Percentiles rank a stretch among this genome's conserved stretches.
Conservation (phyloP, 2,113 vertebrate genomes). For the Oplegnathus fasciatus region DNA sequence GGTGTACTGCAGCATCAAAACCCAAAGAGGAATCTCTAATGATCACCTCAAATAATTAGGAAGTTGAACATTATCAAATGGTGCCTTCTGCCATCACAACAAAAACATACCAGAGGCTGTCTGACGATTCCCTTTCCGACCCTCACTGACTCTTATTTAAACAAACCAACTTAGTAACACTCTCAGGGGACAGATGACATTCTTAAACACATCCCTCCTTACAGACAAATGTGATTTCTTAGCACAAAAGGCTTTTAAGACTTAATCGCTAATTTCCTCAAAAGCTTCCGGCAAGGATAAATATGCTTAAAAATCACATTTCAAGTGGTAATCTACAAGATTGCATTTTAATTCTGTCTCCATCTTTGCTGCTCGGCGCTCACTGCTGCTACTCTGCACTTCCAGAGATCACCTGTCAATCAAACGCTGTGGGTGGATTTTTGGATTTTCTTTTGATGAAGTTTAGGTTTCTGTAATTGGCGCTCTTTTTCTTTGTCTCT, state of each 20-base stretch:
- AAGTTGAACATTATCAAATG: conserved; percentile 13
- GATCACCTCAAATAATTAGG: conserved; percentile 40
- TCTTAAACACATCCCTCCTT: background rate
- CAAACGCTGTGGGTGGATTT: conserved; percentile 31
- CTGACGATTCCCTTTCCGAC: conserved; percentile 18
- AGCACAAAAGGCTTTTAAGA: conserved; percentile 21
- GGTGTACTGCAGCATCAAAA: conserved; percentile 34
- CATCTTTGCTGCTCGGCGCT: background rate
- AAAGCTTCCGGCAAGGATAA: conserved; percentile 19
- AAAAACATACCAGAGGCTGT: conserved; percentile 39
- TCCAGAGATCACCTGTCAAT: conserved; percentile 47
- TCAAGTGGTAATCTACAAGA: background rate
- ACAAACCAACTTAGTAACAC: conserved; percentile 36
- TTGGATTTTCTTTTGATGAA: conserved; percentile 17
- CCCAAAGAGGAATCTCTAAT: conserved; percentile 25
- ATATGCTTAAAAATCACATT: conserved; percentile 16
- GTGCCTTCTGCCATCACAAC: conserved; percentile 4
- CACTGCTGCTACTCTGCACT: background rate
- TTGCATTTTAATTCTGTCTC: background rate
- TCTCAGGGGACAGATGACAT: conserved; percentile 38
- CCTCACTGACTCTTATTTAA: conserved; percentile 27
- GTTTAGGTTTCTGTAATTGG: conserved; percentile 29
- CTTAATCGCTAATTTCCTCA: conserved; percentile 16
- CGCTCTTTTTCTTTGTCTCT: background rate
- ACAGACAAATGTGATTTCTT: conserved; percentile 22